Evolutionary conservation across 37 sponge, comb jelly and placozoan species (phyloP).

Genomic region (Beroe ovata): DNA sequence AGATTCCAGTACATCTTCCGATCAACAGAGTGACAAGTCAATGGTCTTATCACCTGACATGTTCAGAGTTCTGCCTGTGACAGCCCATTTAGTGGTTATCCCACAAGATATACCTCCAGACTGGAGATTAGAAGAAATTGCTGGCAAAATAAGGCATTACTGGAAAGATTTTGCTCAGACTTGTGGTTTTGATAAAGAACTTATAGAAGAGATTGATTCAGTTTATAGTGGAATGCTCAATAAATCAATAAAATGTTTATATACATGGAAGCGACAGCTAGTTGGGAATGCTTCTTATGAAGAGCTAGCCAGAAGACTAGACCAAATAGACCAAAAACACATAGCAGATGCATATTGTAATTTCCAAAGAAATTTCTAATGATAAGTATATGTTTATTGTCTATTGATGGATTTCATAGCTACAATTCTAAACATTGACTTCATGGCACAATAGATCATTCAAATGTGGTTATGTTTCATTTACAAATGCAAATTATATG

Average conservation of each 20-base stretch:
- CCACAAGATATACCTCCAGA: conserved; percentile 47
- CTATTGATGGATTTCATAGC: no score
- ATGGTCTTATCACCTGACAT: conserved; percentile 3
- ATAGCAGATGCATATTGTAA: conserved; percentile 56
- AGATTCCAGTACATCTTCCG: background rate
- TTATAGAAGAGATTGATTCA: conserved; percentile 32
- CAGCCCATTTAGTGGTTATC: conserved; percentile 20
- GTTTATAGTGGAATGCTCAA: conserved; percentile 16
- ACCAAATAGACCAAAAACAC: conserved; percentile 35
- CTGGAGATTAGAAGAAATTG: conserved; percentile 43
- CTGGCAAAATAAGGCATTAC: conserved; percentile 32
- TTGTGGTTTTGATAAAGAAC: conserved; percentile 14
- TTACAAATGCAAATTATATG: no score
- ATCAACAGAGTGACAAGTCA: background rate
- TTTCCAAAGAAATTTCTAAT: background rate
- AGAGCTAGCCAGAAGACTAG: conserved; percentile 31
- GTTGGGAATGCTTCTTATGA: conserved; percentile 53
- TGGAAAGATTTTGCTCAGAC: conserved; percentile 51
- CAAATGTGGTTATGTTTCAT: no score
- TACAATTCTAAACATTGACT: no score
- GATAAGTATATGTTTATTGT: no score
- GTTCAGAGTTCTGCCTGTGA: conserved; percentile 35
- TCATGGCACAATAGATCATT: no score
- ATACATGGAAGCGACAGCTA: background rate
- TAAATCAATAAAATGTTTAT: conserved; percentile 21